A percentile compares a stretch with the other conserved stretches of the same genome.
These are phyloP conservation scores for Spisula solida DNA, from an alignment of 2,888 invertebrate species.

Conservation along the genomic window DNA sequence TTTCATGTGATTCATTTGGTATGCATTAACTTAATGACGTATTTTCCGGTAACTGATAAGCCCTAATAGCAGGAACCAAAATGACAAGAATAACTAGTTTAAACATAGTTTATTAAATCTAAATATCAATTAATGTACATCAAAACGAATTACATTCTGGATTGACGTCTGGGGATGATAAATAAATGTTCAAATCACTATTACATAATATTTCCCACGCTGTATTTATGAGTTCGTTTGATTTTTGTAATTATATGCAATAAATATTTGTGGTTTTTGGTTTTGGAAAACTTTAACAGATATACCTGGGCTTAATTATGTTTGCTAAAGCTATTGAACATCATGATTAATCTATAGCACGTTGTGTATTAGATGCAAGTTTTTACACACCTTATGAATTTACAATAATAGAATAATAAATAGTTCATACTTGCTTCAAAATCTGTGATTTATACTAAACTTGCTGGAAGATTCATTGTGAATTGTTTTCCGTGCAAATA, in stretches of 20 bases:
- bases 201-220: constrained; percentile 14
- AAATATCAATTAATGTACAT: background rate
- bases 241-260: constrained; percentile 4
- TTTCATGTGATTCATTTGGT: too few species aligned
- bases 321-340: constrained; percentile 16
- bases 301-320: background rate
- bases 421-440: too few species aligned
- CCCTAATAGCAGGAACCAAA: too few species aligned
- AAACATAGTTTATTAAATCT: too few species aligned
- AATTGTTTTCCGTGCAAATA: too few species aligned
- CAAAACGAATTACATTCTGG: background rate
- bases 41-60: too few species aligned
- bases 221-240: background rate
- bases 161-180: background rate
- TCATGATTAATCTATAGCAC: background rate
- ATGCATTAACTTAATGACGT: too few species aligned
- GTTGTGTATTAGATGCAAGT: background rate
- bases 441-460: too few species aligned
- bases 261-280: constrained; percentile 23
- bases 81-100: too few species aligned
- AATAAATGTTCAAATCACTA: background rate
- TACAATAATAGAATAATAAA: too few species aligned
- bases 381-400: too few species aligned
- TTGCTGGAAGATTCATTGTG: too few species aligned
- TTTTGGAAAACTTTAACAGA: background rate